Percentiles rank a stretch among this genome's conserved stretches.
phyloP scores from a whole-genome alignment of 2,113 vertebrate species.

The Thymallus thymallus region DNA sequence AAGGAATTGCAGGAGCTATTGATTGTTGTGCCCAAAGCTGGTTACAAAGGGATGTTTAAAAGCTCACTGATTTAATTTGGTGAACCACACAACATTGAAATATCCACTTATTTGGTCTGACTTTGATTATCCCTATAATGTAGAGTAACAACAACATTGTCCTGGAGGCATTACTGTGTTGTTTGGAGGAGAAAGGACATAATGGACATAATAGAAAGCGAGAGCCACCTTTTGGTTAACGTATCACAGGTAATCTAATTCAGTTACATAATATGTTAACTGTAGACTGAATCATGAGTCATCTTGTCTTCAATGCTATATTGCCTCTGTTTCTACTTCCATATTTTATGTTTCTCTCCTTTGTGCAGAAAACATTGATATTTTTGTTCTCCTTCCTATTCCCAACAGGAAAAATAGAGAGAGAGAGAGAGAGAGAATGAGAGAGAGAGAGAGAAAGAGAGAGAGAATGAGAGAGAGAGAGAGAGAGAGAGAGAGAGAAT shows the following conservation, averaged over 20 bases:
- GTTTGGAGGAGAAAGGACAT: no score
- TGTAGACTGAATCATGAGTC: no score
- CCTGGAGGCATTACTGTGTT: no score
- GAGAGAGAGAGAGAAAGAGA: no score
- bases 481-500: no score
- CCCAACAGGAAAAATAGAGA: background rate
- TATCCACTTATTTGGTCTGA: background rate
- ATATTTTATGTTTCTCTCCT: background rate
- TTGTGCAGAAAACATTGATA: background rate
- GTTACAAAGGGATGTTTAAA: slow-evolving; percentile 7
- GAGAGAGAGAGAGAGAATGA: background rate
- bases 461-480: no score
- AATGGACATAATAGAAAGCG: no score
- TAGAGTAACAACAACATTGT: background rate
- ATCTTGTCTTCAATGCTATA: background rate
- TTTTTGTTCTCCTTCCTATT: background rate
- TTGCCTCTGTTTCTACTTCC: background rate
- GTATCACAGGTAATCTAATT: no score
- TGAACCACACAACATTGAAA: background rate
- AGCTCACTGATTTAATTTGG: background rate
- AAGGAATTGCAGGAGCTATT: background rate
- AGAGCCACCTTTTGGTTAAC: no score
- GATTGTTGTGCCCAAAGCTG: slow-evolving; percentile 4
- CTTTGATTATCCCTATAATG: background rate
- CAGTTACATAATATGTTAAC: no score